phyloP scores from a whole-genome alignment of 2,888 invertebrate species.

The Ormyrus pomaceus region DNA sequence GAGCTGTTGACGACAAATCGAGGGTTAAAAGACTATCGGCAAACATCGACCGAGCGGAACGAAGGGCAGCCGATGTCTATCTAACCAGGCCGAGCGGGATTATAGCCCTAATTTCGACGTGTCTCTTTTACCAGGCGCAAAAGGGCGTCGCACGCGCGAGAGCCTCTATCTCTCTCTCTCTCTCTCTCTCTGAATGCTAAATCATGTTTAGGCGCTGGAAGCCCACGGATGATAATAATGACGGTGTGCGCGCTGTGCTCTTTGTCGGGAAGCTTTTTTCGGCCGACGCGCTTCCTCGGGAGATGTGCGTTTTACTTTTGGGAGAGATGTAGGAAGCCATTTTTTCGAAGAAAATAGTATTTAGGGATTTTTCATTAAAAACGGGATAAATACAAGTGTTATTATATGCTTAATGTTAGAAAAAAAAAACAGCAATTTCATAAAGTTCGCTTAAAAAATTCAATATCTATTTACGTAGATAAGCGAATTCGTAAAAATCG shows the following conservation, averaged over 20 bases:
- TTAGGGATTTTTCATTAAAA: background rate
- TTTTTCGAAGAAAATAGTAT: too few relatives aligned
- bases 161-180: conserved; percentile 52
- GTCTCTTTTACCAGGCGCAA: conserved; percentile 54
- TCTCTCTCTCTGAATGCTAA: conserved; percentile 55
- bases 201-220: conserved; percentile 48
- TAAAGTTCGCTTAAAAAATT: too few relatives aligned
- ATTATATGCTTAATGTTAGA: too few relatives aligned
- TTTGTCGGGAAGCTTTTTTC: conserved; percentile 15
- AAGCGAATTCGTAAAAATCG: too few relatives aligned
- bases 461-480: too few relatives aligned
- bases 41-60: conserved; percentile 61
- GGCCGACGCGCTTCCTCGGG: background rate
- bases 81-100: conserved; percentile 70
- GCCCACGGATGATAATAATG: conserved; percentile 11
- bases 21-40: conserved; percentile 76
- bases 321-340: too few relatives aligned
- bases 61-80: conserved; percentile 64
- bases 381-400: too few relatives aligned
- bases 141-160: conserved; percentile 58
- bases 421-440: too few relatives aligned
- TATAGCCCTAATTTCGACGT: conserved; percentile 75
- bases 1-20: conserved; percentile 76
- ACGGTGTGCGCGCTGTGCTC: background rate
- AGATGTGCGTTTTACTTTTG: background rate